These are phyloP conservation scores for Acronicta aceris DNA, from an alignment of 2,888 invertebrate genomes.

Conservation along the genomic window DNA sequence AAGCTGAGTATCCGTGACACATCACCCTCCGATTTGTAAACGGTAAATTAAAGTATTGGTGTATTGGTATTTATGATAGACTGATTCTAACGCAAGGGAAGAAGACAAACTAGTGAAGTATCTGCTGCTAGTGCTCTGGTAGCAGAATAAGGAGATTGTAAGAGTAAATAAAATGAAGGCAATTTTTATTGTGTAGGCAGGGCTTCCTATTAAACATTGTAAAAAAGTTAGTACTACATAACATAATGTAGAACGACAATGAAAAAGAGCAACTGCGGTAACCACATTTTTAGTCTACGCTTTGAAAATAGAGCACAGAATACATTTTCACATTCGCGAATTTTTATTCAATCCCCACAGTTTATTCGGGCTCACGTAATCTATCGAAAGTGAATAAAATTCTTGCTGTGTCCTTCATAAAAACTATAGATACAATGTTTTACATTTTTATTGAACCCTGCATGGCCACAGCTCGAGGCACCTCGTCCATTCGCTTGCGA, in stretches of 20 bases:
- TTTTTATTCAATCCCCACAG: constrained; percentile 21
- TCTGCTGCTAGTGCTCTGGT: too few relatives aligned
- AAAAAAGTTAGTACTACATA: too few relatives aligned
- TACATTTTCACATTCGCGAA: constrained; percentile 11
- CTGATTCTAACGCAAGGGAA: background rate
- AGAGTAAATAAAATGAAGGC: too few relatives aligned
- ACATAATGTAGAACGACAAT: background rate
- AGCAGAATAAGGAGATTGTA: too few relatives aligned
- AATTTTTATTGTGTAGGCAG: too few relatives aligned
- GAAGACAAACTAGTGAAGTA: too few relatives aligned
- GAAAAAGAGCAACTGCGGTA: background rate
- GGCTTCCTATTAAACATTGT: too few relatives aligned
- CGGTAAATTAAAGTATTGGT: too few relatives aligned
- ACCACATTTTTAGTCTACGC: background rate
- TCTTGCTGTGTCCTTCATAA: constrained; percentile 31
- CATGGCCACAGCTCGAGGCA: constrained; percentile 32
- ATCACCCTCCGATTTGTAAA: too few relatives aligned
- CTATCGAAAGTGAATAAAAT: constrained; percentile 39
- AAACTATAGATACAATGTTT: constrained; percentile 23
- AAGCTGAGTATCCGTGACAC: too few relatives aligned
- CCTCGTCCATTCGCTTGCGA: constrained; percentile 31
- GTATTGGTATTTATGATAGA: too few relatives aligned
- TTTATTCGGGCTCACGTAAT: constrained; percentile 35
- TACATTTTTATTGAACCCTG: constrained; percentile 47
- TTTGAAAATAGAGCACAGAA: constrained; percentile 18